These are phyloP conservation scores for Acipenser transmontanus DNA, from an alignment of 2,797 vertebrate species.

Conservation along the genomic window DNA sequence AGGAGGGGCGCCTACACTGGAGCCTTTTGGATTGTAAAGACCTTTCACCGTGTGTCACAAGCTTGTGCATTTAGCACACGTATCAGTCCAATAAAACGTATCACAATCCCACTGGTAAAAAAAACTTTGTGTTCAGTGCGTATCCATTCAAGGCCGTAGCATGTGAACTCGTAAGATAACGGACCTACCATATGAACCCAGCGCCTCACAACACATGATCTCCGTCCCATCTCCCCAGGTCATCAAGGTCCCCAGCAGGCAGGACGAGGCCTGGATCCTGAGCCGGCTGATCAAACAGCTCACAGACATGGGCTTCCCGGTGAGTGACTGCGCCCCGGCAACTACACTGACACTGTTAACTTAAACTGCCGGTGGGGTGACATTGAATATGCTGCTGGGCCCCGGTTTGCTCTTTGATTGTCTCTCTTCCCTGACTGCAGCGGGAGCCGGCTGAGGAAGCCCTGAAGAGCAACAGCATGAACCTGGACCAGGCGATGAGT, in stretches of 20 bases:
- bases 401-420: too few species aligned
- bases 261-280: constrained; percentile 93
- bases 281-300: constrained; percentile 95
- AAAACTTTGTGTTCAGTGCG: not conserved
- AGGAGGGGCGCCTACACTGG: too few species aligned
- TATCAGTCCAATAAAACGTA: not conserved
- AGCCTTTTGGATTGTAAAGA: too few species aligned
- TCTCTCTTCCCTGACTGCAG: constrained; percentile 49
- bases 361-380: too few species aligned
- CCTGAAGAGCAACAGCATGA: constrained; percentile 97
- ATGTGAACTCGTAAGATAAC: not conserved
- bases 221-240: constrained; percentile 48
- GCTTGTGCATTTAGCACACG: too few species aligned
- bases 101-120: not conserved
- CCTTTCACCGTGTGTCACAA: too few species aligned
- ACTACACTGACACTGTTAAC: too few species aligned
- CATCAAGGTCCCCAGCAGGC: constrained; percentile 82
- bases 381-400: too few species aligned
- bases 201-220: too few species aligned
- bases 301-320: constrained; percentile 98
- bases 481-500: constrained; percentile 99
- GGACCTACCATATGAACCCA: too few species aligned
- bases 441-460: constrained; percentile 98
- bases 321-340: constrained; percentile 42
- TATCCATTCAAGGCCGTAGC: not conserved